Evolutionary conservation across 2,113 vertebrate species (phyloP), one percentile per base, ranked within the genome.

Genomic region (Cochlearius cochlearius): DNA sequence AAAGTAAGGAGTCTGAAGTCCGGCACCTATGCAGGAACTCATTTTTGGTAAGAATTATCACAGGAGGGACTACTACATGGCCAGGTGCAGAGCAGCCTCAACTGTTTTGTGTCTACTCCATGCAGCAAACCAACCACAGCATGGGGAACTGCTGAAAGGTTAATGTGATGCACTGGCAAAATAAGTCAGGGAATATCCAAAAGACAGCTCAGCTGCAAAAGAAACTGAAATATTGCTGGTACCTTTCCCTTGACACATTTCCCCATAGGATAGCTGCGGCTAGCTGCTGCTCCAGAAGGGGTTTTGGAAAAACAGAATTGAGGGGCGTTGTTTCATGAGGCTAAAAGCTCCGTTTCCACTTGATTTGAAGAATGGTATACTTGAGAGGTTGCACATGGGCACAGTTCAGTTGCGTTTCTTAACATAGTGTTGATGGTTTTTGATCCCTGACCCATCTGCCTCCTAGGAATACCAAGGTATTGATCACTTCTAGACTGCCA

Each of bases 21-120:
- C 1, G 0, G 18, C 34, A 58, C 12, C 26, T 29, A 12, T 2
- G 9, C 15, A 21, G 38, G 22, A 60, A 52, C 15, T 36, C 12
- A 11, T 22, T 29, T 68, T 63, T 45, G 32, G 3, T 23, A 27
- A 41, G 62, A 82, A 29, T 38, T 34, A 21, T 45, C 43, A 49
- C 27, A 55, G 49, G 19, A 68, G 11, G 49, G 34, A 39, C 49
- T 43, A 6, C 19, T 22, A 13, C 32, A 2, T 4, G 15, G 58
- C 18, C 14, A 34, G 21, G 18, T 36, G 6, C 27, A 72, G 43
- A 36, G 23, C 8, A 58, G 56, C 36, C 38, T 47, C 36, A 60
- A 7, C 9, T 78, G 36, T 1, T 32, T 4, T 4, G 11, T 17
- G 23, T 16, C 64, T 55, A 21, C 36, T 43, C 30, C 75, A 5